Percentiles rank a stretch among this genome's conserved stretches.
phyloP scores from a whole-genome alignment of 2,797 vertebrate species.

The Erpetoichthys calabaricus region DNA sequence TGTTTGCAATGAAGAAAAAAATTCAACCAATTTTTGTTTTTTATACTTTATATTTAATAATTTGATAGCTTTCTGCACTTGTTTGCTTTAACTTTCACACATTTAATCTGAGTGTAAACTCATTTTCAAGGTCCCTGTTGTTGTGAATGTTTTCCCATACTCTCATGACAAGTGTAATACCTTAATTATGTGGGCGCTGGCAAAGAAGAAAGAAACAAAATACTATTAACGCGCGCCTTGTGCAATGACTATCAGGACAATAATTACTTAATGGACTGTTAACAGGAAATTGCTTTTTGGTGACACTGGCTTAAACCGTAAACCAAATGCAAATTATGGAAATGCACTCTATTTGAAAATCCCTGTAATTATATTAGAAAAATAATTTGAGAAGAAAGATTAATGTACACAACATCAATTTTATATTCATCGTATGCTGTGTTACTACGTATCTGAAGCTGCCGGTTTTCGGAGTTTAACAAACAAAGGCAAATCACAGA shows the following conservation, averaged over 20 bases:
- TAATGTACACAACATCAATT: neutral
- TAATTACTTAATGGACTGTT: conserved; percentile 1
- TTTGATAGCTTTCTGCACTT: too few species aligned
- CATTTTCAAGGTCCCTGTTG: neutral
- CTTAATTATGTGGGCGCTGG: neutral
- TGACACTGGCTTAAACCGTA: neutral
- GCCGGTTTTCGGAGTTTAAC: too few species aligned
- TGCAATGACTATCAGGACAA: neutral
- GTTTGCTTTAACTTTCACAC: neutral
- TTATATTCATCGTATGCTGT: too few species aligned
- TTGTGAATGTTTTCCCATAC: neutral
- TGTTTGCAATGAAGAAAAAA: too few species aligned
- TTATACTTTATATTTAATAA: too few species aligned
- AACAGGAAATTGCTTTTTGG: neutral
- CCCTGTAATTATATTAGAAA: neutral
- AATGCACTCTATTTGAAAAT: neutral
- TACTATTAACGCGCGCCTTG: neutral
- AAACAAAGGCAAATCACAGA: too few species aligned
- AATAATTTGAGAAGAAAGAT: too few species aligned
- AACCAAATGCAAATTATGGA: neutral
- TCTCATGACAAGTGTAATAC: neutral
- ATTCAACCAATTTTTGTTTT: too few species aligned
- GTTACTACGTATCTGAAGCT: too few species aligned
- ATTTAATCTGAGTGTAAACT: neutral
- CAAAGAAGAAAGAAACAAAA: neutral